Base-by-base conservation (phyloP, 2,113 vertebrate species). In the Polypterus senegalus region DNA sequence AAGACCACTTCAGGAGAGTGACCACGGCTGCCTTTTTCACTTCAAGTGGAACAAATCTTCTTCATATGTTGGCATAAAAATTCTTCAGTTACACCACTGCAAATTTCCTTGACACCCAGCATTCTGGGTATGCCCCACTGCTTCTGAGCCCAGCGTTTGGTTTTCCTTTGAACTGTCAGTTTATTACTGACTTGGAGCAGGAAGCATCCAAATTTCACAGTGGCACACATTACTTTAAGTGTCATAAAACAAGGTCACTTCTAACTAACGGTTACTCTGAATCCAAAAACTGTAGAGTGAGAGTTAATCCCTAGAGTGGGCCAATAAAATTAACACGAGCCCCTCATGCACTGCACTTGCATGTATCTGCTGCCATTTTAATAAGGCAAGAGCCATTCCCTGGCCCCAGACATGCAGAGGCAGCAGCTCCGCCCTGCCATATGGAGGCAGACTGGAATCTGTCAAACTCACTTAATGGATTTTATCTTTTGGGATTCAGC, bases 381-480 rank as follows among this genome's bases (percentile, higher is more conserved):
- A 86, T 87, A 88, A 85, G 84, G 83, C 79, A 81, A 79, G 81
- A 80, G 82, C 69, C 66, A 71, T 76, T 77, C 77, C 71, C 69
- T 72, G 77, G 77, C 74, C 79, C 73, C 77, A 77, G 72, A 67
- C 75, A 77, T 73, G 72, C 66, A 67, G 72, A 63, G 71, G 71
- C 75, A 63, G 71, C 65, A 80, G 76, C 76, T 72, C 70, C 65
- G 77, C 78, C 72, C 73, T 67, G 80, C 86, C 88, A 89, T 90
- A 87, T 86, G 86, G 89, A 84, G 79, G 74, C 83, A 81, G 81
- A 74, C 82, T 90, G 79, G 82, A 86, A 87, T 77, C 84, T 87
- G 86, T 91, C 89, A 88, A 74, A 74, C 86, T 88, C 84, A 83
- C 81, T 90, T 88, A 90, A 81, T 71, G 80, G 74, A 80, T 86